Conservation (phyloP, 2,113 vertebrate genomes). For the Pimephales promelas region DNA sequence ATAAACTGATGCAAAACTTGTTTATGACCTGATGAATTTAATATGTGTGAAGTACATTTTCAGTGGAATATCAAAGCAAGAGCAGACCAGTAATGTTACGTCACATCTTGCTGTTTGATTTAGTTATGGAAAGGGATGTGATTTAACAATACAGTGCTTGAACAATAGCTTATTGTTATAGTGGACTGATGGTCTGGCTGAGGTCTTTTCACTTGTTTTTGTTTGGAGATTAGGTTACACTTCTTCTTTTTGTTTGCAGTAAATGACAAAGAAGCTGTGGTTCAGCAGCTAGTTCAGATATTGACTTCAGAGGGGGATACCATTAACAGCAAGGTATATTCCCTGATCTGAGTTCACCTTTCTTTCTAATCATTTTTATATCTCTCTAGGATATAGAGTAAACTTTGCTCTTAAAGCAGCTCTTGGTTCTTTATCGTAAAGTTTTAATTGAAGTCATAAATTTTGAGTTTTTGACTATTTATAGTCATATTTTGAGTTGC, state of each 20-base stretch:
- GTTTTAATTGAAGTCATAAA: too few relatives aligned
- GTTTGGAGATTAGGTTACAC: neutral
- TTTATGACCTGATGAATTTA: neutral
- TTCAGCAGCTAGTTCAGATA: slow-evolving; percentile 67
- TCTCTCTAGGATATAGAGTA: neutral
- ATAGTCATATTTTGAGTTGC: neutral
- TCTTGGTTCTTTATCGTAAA: neutral
- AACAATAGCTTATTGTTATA: slow-evolving; percentile 4
- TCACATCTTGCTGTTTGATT: neutral
- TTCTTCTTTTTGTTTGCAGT: slow-evolving; percentile 30
- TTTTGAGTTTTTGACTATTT: neutral
- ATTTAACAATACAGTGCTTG: neutral
- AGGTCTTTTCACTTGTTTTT: neutral
- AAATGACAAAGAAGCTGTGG: slow-evolving; percentile 64
- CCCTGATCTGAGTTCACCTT: neutral
- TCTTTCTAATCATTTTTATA: neutral
- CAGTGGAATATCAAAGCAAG: neutral
- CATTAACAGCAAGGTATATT: slow-evolving; percentile 73
- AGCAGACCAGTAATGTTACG: neutral
- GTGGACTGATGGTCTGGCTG: neutral
- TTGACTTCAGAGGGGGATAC: slow-evolving; percentile 70
- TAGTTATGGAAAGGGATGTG: neutral
- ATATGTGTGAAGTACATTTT: neutral
- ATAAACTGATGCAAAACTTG: neutral
- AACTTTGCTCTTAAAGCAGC: too few relatives aligned